These are phyloP conservation scores for Contarinia nasturtii DNA, from an alignment of 1,140 invertebrate species.

Conservation along the genomic window DNA sequence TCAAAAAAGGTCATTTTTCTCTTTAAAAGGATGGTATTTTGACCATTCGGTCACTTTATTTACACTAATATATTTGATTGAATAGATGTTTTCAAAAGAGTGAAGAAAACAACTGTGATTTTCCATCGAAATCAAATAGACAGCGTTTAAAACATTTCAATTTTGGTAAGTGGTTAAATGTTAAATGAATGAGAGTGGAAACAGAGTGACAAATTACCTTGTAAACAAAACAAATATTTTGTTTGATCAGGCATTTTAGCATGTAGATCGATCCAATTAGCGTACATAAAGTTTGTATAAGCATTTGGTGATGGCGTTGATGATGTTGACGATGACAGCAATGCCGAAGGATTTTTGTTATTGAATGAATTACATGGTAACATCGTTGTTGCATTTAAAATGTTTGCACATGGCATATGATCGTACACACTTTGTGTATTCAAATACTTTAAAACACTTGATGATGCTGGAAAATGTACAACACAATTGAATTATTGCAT, in stretches of 20 bases:
- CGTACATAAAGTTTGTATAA: slow-evolving; percentile 4
- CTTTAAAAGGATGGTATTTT: too few species aligned
- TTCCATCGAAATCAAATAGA: too few species aligned
- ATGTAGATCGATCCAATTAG: slow-evolving; percentile 6
- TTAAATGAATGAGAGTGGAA: too few species aligned
- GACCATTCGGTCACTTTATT: too few species aligned
- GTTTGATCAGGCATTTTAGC: slow-evolving; percentile 3
- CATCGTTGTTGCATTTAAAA: too few species aligned
- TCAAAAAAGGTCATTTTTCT: too few species aligned
- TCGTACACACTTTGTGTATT: neutral
- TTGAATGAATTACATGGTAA: neutral
- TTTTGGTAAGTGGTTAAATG: too few species aligned
- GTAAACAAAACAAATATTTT: slow-evolving; percentile 5
- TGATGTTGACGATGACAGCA: neutral
- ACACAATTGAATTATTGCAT: too few species aligned
- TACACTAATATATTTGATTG: too few species aligned
- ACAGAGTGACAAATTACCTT: slow-evolving; percentile 12
- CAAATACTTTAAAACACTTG: slow-evolving; percentile 1
- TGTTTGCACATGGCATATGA: neutral
- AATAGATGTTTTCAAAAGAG: too few species aligned
- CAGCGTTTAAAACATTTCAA: too few species aligned
- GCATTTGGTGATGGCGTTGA: neutral
- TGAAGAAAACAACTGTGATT: too few species aligned
- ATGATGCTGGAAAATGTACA: neutral
- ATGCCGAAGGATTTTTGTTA: neutral